Conservation (phyloP, 2,797 vertebrate genomes). For the Gobio occitaniae region DNA sequence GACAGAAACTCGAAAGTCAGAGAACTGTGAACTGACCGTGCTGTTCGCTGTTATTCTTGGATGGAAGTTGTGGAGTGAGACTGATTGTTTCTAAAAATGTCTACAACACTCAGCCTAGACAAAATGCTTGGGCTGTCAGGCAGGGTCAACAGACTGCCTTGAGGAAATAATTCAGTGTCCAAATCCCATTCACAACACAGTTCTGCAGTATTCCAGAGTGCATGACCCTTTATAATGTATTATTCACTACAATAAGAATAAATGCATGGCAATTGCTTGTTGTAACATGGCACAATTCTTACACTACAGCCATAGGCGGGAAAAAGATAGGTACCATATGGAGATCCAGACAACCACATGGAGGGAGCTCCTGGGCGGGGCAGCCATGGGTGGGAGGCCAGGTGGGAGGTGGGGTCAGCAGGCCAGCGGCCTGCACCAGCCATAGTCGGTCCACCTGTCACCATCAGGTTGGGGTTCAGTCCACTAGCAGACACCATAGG, state of each 20-base stretch:
- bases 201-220: not conserved
- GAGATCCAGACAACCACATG: slow-evolving; percentile 93
- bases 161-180: slow-evolving; percentile 22
- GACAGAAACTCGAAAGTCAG: slow-evolving; percentile 63
- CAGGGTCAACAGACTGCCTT: slow-evolving; percentile 30
- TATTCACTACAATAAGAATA: slow-evolving; percentile 11
- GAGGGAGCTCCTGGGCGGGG: slow-evolving; percentile 88
- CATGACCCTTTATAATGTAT: slow-evolving; percentile 6
- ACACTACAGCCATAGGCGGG: not conserved
- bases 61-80: slow-evolving; percentile 56
- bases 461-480: slow-evolving; percentile 91
- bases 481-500: slow-evolving; percentile 80
- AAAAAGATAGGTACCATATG: slow-evolving; percentile 82
- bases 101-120: slow-evolving; percentile 32
- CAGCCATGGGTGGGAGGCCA: slow-evolving; percentile 93
- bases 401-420: slow-evolving; percentile 85
- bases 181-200: slow-evolving; percentile 35
- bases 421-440: slow-evolving; percentile 88
- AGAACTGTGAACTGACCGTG: slow-evolving; percentile 53
- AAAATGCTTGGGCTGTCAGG: slow-evolving; percentile 39
- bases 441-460: slow-evolving; percentile 89
- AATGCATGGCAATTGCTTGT: slow-evolving; percentile 11
- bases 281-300: not conserved
- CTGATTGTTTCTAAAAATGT: slow-evolving; percentile 68
- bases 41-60: slow-evolving; percentile 72